Percentiles rank a stretch among this genome's conserved stretches.
Conservation (phyloP, 1,140 invertebrate species). For the Druon quercuslanigerum region DNA sequence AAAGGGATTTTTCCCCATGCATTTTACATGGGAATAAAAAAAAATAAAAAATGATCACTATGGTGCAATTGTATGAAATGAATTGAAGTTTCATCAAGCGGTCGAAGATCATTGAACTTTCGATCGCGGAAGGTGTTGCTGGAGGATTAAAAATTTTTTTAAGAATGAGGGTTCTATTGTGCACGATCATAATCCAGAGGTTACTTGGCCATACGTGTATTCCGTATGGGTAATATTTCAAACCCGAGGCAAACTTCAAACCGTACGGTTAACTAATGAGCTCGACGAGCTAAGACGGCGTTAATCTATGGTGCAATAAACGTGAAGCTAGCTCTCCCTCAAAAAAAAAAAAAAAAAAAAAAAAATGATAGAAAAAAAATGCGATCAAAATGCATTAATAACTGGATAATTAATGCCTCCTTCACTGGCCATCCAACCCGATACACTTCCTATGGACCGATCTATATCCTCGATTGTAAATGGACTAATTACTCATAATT, state of each 20-base stretch:
- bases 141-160: too few relatives aligned
- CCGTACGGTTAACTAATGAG: conserved; percentile 63
- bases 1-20: too few relatives aligned
- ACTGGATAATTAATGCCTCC: conserved; percentile 62
- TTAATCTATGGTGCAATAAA: conserved; percentile 63
- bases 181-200: not conserved
- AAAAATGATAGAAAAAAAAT: conserved; percentile 49
- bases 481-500: conserved; percentile 54
- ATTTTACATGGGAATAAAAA: too few relatives aligned
- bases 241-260: conserved; percentile 45
- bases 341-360: too few relatives aligned
- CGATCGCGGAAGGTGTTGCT: not conserved
- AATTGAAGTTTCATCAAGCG: not conserved
- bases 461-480: conserved; percentile 45
- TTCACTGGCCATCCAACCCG: conserved; percentile 6
- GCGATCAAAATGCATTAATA: conserved; percentile 71
- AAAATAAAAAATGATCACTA: too few relatives aligned
- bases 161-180: not conserved
- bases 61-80: too few relatives aligned
- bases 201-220: not conserved
- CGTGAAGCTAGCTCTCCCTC: conserved; percentile 43
- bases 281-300: conserved; percentile 56
- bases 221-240: conserved; percentile 48
- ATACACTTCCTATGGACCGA: conserved; percentile 22
- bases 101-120: not conserved